A percentile compares a stretch with the other conserved stretches of the same genome.
Evolutionary conservation across 92 coral and sea anemone genomes (phyloP).

Genomic region (Heliopora coerulea): DNA sequence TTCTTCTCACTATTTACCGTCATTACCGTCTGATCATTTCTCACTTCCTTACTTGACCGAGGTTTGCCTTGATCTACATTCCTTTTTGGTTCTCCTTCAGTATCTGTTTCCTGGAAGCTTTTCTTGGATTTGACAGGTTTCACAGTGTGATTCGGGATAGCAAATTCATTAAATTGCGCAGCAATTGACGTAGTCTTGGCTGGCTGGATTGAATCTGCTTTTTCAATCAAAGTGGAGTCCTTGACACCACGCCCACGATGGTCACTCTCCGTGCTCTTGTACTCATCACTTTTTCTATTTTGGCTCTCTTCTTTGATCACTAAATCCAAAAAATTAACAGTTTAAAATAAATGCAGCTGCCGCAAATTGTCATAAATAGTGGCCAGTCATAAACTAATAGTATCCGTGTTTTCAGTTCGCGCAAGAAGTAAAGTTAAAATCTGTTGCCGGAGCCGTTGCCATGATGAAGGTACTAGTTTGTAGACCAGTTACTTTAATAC

Average conservation of each 20-base stretch:
- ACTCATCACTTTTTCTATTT: not conserved
- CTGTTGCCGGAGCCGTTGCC: no score
- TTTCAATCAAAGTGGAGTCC: not conserved
- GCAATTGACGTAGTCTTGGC: not conserved
- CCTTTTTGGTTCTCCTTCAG: not conserved
- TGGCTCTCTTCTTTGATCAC: not conserved
- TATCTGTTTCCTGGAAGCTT: not conserved
- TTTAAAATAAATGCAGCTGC: not conserved
- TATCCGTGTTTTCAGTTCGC: no score
- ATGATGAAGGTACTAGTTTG: no score
- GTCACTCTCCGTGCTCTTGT: not conserved
- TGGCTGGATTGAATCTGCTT: not conserved
- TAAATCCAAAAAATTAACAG: not conserved
- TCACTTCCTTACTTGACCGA: not conserved
- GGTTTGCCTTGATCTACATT: not conserved
- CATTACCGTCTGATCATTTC: not conserved
- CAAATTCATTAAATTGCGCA: constrained; percentile 16
- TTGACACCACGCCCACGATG: not conserved
- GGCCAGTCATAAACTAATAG: no score
- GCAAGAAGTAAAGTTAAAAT: no score
- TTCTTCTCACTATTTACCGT: not conserved
- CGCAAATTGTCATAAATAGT: no score
- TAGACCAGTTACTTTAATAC: no score
- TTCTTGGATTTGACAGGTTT: constrained; percentile 12
- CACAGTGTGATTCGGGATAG: not conserved